Percentiles rank a stretch among this genome's conserved stretches.
Conservation (phyloP, 2,888 invertebrate genomes). For the Cantharis lateralis region DNA sequence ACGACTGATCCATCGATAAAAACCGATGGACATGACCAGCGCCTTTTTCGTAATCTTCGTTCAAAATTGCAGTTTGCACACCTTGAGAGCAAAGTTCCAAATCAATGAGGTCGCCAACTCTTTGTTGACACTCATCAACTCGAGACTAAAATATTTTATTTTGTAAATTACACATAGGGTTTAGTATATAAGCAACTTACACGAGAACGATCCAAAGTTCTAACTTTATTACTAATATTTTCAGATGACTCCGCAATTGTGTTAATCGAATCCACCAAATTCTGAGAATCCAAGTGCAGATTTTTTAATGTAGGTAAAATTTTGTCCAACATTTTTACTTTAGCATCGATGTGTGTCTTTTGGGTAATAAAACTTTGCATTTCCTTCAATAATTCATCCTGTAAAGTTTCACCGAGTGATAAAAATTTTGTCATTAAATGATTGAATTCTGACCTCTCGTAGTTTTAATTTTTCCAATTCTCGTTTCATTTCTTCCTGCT, state of each 20-base stretch:
- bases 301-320: slow-evolving; percentile 79
- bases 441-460: slow-evolving; percentile 58
- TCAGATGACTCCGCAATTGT: slow-evolving; percentile 88
- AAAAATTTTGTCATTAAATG: neutral
- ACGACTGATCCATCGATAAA: slow-evolving; percentile 87
- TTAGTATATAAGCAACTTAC: slow-evolving; percentile 58
- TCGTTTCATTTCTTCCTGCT: slow-evolving; percentile 61
- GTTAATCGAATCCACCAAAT: slow-evolving; percentile 82
- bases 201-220: slow-evolving; percentile 89
- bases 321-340: slow-evolving; percentile 79
- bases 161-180: neutral
- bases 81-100: slow-evolving; percentile 95
- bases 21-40: slow-evolving; percentile 95
- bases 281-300: slow-evolving; percentile 77
- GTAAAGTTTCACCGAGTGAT: slow-evolving; percentile 34
- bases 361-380: slow-evolving; percentile 73
- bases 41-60: slow-evolving; percentile 96
- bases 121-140: slow-evolving; percentile 90
- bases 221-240: slow-evolving; percentile 94
- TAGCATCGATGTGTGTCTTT: slow-evolving; percentile 77
- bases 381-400: slow-evolving; percentile 74
- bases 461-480: slow-evolving; percentile 62
- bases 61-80: slow-evolving; percentile 90
- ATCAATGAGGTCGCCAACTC: slow-evolving; percentile 94
- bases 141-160: slow-evolving; percentile 66